A percentile compares a stretch with the other conserved stretches of the same genome.
Evolutionary conservation across 2,888 invertebrate species (phyloP).

Genomic region (Crematogaster levior): DNA sequence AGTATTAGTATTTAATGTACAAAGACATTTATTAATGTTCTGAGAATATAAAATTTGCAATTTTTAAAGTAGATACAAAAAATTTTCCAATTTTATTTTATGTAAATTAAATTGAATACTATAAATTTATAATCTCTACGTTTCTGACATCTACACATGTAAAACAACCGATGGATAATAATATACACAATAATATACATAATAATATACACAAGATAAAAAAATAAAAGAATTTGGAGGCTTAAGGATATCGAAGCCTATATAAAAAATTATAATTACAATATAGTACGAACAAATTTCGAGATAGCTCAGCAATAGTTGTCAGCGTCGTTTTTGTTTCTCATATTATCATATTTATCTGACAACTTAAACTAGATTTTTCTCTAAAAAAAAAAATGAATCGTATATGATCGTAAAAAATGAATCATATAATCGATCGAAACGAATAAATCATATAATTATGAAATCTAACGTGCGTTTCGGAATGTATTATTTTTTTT

Average conservation of each 20-base stretch:
- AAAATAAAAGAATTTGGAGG: conserved; percentile 70
- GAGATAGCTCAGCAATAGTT: not conserved
- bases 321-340: not conserved
- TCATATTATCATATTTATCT: not conserved
- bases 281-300: conserved; percentile 15
- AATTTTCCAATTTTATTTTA: not conserved
- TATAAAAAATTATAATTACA: conserved; percentile 68
- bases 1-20: not conserved
- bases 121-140: not conserved
- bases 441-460: too few relatives aligned
- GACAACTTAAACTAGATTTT: not conserved
- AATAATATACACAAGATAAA: too few relatives aligned
- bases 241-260: conserved; percentile 57
- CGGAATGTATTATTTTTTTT: not conserved
- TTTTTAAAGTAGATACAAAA: not conserved
- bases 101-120: not conserved
- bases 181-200: too few relatives aligned
- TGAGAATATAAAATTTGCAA: not conserved
- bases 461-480: not conserved
- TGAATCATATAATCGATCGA: too few relatives aligned
- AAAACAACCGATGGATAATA: not conserved
- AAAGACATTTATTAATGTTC: not conserved
- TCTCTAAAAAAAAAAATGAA: not conserved
- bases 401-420: not conserved
- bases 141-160: not conserved